Conservation (phyloP, 2,113 vertebrate species). For the Rafetus swinhoei region DNA sequence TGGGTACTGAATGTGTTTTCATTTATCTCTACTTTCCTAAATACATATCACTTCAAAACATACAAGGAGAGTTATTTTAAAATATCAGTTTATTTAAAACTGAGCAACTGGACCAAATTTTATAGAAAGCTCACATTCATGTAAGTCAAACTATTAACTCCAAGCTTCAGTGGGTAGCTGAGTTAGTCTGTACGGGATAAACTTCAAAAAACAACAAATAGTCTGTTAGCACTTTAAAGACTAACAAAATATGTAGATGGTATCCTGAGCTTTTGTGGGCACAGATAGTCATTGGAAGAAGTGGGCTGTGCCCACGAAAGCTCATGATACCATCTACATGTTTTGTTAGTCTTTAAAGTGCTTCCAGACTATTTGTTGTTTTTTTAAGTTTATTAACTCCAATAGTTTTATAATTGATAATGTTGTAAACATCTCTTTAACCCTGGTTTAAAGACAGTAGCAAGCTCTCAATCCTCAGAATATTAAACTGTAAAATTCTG, state of each 20-base stretch:
- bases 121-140: neutral
- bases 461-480: neutral
- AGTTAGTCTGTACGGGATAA: too few species aligned
- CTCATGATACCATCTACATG: too few species aligned
- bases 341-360: too few species aligned
- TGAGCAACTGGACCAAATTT: neutral
- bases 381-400: too few species aligned
- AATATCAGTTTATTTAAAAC: neutral
- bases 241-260: too few species aligned
- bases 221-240: too few species aligned
- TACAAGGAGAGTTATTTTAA: neutral
- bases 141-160: neutral
- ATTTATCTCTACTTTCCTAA: neutral
- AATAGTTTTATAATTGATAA: neutral
- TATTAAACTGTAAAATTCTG: neutral
- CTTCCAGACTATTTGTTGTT: too few species aligned
- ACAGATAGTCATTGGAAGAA: too few species aligned
- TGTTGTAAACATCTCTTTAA: neutral
- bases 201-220: too few species aligned
- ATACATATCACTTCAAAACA: neutral
- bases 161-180: too few species aligned
- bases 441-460: neutral
- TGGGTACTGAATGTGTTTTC: neutral
- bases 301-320: too few species aligned
- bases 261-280: too few species aligned